Base-by-base conservation (phyloP, 53 echinoderm and acorn worm genomes). In the Apostichopus leukothele region DNA sequence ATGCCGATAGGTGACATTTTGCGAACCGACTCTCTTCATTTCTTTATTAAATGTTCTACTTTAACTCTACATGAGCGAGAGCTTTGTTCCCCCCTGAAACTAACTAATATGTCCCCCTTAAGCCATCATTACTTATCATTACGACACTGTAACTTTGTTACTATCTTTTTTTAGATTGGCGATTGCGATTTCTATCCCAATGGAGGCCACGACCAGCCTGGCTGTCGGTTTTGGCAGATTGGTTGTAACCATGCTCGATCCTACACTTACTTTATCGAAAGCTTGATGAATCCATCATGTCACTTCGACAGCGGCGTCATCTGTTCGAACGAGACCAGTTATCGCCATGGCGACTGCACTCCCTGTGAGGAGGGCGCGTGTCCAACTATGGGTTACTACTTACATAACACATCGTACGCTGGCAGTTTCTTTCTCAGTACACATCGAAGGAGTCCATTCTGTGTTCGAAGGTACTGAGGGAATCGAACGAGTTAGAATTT, bases 161-260 rank as follows among this genome's bases (percentile, higher is more conserved):
- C 7, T 55, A 52, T 73, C 59, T 25, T 7, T 18, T 18, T 63
- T 18, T 60, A 96, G 95, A 76, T 95, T 21, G 97, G 95, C 13
- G 92, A 95, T 85, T 88, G 92, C 61, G 97, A 97, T 73, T 97
- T 97, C 75, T 97, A 92, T 81, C 97, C 97, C 20, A 97, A 97
- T 55, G 97, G 97, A 26, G 97, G 97, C 50, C 92, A 91, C 51
- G 89, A 85, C 18, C 97, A 97, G 60, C 97, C 97, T 10, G 95
- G 97, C 9, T 97, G 97, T 86, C 78, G 84, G 5, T 92, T 89
- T 83, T 90, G 93, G 91, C 92, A 95, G 85, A 74, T 95, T 11
- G 93, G 93, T 9, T 96, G 96, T 75, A 96, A 90, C 59, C 96
- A 96, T 92, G 94, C 95, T 4, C 89, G 94, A 16, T 93, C 96